A percentile compares a stretch with the other conserved stretches of the same genome.
Evolutionary conservation across 2,888 invertebrate species (phyloP).

Genomic region (Hyppa rectilinea): DNA sequence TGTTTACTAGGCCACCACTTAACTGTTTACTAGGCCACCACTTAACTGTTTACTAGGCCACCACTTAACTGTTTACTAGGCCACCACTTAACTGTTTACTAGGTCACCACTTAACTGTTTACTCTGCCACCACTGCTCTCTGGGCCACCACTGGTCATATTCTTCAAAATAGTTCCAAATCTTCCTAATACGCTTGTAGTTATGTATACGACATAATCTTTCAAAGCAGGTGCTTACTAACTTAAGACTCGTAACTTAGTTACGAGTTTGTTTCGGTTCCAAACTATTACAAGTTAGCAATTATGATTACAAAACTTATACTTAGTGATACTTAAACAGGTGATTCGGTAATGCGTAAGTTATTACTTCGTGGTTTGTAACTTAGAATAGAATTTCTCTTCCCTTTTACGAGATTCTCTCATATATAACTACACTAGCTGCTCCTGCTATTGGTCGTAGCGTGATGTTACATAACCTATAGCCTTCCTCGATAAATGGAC

Average conservation of each 20-base stretch:
- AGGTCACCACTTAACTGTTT: no score
- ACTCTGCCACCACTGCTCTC: no score
- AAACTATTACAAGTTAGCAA: conserved; percentile 52
- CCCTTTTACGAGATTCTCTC: background rate
- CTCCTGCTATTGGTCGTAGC: no score
- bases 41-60: no score
- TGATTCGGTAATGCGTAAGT: conserved; percentile 35
- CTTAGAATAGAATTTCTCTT: background rate
- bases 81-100: no score
- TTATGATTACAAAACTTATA: conserved; percentile 58
- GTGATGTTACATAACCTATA: no score
- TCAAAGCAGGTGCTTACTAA: conserved; percentile 45
- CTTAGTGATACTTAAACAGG: conserved; percentile 43
- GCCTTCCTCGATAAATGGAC: no score
- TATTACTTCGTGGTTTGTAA: conserved; percentile 2
- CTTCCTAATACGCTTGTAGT: background rate
- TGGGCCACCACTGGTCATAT: no score
- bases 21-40: no score
- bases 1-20: no score
- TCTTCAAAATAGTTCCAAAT: conserved; percentile 1
- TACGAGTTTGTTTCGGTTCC: conserved; percentile 46
- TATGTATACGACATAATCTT: conserved; percentile 37
- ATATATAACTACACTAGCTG: no score
- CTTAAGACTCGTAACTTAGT: conserved; percentile 40
- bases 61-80: no score